Conservation (phyloP, 2,888 invertebrate genomes). For the Thera obeliscata region DNA sequence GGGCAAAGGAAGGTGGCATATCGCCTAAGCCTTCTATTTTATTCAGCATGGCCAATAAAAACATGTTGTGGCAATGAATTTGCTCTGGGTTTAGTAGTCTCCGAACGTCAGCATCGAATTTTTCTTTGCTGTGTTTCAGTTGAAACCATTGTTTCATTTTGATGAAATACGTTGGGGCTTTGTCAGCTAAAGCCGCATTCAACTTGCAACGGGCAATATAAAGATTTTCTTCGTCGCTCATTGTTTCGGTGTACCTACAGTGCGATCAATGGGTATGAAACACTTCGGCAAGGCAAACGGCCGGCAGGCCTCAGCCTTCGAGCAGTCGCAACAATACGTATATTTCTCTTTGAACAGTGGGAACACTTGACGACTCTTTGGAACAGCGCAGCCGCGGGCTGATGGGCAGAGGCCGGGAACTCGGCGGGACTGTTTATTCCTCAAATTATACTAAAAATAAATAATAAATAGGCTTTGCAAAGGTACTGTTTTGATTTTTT, state of each 20-base stretch:
- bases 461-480: no score
- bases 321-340: no score
- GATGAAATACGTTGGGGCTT: conserved; percentile 87
- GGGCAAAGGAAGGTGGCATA: conserved; percentile 69
- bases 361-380: no score
- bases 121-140: conserved; percentile 90
- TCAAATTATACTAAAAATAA: no score
- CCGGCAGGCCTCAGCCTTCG: no score
- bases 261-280: background rate
- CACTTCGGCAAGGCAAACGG: background rate
- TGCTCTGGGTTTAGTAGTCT: conserved; percentile 89
- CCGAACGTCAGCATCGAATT: conserved; percentile 92
- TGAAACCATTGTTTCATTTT: conserved; percentile 91
- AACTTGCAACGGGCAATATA: conserved; percentile 85
- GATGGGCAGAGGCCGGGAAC: no score
- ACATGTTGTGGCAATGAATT: conserved; percentile 93
- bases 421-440: no score
- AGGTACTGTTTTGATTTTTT: no score
- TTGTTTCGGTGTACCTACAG: background rate
- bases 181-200: conserved; percentile 87
- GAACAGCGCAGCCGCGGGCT: no score
- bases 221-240: conserved; percentile 48
- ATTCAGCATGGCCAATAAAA: conserved; percentile 90
- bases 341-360: no score
- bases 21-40: conserved; percentile 86